These are phyloP conservation scores for Poecilus cupreus DNA, from an alignment of 2,888 invertebrate species.

Conservation along the genomic window DNA sequence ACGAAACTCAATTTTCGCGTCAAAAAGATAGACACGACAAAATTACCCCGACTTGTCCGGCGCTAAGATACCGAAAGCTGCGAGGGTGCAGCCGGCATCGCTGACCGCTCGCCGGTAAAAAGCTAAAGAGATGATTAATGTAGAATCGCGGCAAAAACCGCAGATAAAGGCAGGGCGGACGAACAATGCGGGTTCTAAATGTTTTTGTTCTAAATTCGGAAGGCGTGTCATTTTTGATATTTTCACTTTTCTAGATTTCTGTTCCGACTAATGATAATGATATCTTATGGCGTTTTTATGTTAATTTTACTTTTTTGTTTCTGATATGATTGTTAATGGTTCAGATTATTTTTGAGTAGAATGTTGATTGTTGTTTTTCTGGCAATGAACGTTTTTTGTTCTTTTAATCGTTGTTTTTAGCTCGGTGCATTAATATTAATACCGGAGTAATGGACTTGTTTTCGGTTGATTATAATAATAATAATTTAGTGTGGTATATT, in stretches of 20 bases:
- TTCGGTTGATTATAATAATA: conserved; percentile 1
- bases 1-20: conserved; percentile 53
- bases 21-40: conserved; percentile 51
- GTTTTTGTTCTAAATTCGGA: conserved; percentile 36
- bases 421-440: conserved; percentile 2
- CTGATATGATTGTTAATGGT: conserved; percentile 5
- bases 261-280: conserved; percentile 32
- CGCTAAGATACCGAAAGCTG: conserved; percentile 9
- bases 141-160: conserved; percentile 47
- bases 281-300: conserved; percentile 41
- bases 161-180: conserved; percentile 21
- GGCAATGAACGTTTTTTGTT: not conserved
- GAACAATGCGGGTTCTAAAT: conserved; percentile 42
- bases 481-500: not conserved
- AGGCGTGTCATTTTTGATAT: conserved; percentile 31
- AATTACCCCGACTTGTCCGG: conserved; percentile 22
- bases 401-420: conserved; percentile 17
- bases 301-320: conserved; percentile 25
- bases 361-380: conserved; percentile 8
- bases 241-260: conserved; percentile 1
- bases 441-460: not conserved
- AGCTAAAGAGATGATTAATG: conserved; percentile 59
- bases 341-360: conserved; percentile 21
- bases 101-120: conserved; percentile 39
- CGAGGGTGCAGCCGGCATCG: not conserved